Percentiles rank a stretch among this genome's conserved stretches.
These are phyloP conservation scores for Apotomis capreana DNA, from an alignment of 2,888 invertebrate species.

Conservation along the genomic window DNA sequence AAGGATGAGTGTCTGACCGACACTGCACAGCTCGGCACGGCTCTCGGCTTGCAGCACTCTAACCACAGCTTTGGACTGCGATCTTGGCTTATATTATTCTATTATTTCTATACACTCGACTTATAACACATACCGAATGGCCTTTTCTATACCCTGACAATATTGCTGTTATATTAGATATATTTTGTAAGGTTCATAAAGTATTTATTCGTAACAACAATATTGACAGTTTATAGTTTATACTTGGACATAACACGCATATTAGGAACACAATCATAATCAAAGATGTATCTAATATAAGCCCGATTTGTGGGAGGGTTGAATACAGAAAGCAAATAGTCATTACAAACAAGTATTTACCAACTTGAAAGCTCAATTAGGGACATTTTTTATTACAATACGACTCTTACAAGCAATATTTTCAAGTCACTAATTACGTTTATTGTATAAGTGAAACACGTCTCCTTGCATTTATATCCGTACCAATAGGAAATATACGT, in stretches of 20 bases:
- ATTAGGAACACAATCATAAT: constrained; percentile 3
- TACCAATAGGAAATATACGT: neutral
- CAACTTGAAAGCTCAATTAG: neutral
- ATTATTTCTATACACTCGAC: constrained; percentile 31
- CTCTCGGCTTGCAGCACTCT: constrained; percentile 64
- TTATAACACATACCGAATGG: neutral
- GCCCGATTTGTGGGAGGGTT: neutral
- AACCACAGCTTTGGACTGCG: constrained; percentile 61
- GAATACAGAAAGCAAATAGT: neutral
- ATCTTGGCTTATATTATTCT: constrained; percentile 34
- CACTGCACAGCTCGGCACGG: constrained; percentile 56
- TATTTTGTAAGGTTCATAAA: neutral
- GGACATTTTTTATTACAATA: neutral
- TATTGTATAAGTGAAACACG: constrained; percentile 1
- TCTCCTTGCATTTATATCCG: neutral
- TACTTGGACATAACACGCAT: constrained; percentile 20
- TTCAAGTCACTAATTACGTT: neutral
- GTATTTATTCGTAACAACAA: neutral
- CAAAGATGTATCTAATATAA: neutral
- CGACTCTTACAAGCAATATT: constrained; percentile 1
- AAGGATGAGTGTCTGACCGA: constrained; percentile 45
- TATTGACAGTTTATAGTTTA: constrained; percentile 9
- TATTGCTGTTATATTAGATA: neutral
- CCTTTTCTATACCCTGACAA: constrained; percentile 14
- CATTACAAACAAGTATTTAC: neutral